phyloP scores from a whole-genome alignment of 2,113 vertebrate genomes.

The Corythornis madagascariensis region DNA sequence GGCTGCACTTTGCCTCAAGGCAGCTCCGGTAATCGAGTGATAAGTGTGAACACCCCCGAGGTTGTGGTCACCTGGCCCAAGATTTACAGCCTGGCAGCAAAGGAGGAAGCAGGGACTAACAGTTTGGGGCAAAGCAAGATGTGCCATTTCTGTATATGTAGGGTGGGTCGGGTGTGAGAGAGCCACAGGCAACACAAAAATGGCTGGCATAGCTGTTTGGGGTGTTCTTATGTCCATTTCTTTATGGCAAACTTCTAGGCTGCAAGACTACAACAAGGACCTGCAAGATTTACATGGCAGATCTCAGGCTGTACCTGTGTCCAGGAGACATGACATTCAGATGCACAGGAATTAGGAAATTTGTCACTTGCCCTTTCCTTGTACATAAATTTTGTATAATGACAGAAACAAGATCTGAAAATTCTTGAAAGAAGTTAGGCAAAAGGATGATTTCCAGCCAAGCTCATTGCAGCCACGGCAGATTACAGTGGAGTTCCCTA shows the following conservation, averaged over 20 bases:
- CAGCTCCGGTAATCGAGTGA: accelerated
- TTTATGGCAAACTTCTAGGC: not conserved
- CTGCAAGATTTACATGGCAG: not conserved
- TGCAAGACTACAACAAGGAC: not conserved
- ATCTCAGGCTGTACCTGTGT: not conserved
- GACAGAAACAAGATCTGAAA: not conserved
- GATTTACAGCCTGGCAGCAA: not conserved
- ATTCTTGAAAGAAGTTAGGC: slow-evolving; percentile 7
- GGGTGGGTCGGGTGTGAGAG: too few relatives aligned
- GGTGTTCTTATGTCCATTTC: not conserved
- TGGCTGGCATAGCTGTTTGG: not conserved
- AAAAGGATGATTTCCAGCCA: not conserved
- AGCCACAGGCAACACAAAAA: not conserved
- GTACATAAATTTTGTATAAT: not conserved
- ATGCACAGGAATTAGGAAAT: not conserved
- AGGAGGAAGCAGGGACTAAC: not conserved
- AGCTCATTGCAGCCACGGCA: not conserved
- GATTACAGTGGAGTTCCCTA: not conserved
- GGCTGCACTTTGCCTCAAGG: not conserved
- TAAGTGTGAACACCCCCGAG: not conserved
- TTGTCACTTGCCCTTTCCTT: not conserved
- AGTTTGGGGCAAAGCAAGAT: not conserved
- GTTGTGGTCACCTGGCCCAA: not conserved
- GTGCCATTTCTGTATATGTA: not conserved
- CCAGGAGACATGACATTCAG: not conserved